These are phyloP conservation scores for Calliopum simillimum DNA, from an alignment of 2,888 invertebrate genomes.

Conservation along the genomic window DNA sequence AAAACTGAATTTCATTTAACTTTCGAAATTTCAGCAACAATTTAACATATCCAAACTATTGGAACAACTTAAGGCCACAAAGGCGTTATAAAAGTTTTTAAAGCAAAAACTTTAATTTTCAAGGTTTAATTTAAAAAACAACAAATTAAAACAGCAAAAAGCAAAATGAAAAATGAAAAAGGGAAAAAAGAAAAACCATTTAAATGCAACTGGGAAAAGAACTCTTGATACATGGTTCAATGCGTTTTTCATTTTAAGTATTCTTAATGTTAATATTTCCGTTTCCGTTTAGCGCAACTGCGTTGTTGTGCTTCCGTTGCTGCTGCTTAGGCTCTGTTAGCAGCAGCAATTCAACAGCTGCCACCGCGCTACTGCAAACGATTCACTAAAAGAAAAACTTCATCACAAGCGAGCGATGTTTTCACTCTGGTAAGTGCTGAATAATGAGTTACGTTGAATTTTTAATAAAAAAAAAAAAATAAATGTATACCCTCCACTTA, in stretches of 20 bases:
- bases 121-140: no score
- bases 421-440: conserved; percentile 32
- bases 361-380: not conserved
- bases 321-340: not conserved
- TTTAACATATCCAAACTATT: no score
- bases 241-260: no score
- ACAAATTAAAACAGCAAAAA: not conserved
- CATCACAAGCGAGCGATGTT: not conserved
- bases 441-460: conserved; percentile 41
- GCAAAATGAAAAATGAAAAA: not conserved
- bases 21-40: no score
- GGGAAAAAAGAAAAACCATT: not conserved
- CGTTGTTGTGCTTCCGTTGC: not conserved
- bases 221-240: no score
- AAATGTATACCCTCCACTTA: no score
- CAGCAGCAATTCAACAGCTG: not conserved
- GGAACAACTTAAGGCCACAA: not conserved
- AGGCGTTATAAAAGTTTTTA: no score
- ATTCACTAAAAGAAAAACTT: not conserved
- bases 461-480: conserved; percentile 40
- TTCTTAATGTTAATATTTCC: conserved; percentile 24
- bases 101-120: not conserved
- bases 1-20: no score
- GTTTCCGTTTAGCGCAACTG: conserved; percentile 3
- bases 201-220: not conserved